phyloP scores from a whole-genome alignment of 2,888 invertebrate genomes.

The Luperina nickerlii region DNA sequence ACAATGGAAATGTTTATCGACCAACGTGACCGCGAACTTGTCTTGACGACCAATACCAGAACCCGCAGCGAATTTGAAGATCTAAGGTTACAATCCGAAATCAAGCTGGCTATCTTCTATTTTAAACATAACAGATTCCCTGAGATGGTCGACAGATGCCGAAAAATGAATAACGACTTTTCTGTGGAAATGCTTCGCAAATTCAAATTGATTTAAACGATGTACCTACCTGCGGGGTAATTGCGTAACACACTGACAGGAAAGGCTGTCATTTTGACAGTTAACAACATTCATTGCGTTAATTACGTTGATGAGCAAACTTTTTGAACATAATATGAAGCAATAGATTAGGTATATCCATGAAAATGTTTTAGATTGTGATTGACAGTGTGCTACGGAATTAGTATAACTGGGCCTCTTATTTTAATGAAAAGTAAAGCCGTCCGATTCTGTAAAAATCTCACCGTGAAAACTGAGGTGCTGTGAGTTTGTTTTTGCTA shows the following conservation, averaged over 20 bases:
- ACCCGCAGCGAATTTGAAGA: background rate
- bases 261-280: background rate
- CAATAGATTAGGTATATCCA: background rate
- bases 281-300: background rate
- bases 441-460: no score
- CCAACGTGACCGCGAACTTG: conserved; percentile 6
- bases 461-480: no score
- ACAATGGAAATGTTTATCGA: background rate
- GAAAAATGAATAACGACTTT: background rate
- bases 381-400: background rate
- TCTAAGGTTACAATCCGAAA: background rate
- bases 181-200: background rate
- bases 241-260: background rate
- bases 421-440: background rate
- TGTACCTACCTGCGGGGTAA: background rate
- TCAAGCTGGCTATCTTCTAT: conserved; percentile 12
- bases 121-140: conserved; percentile 13
- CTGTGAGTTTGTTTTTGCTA: no score
- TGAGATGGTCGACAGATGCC: conserved; percentile 4
- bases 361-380: background rate
- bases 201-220: conserved; percentile 7
- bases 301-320: background rate
- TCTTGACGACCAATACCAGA: background rate
- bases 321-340: background rate
- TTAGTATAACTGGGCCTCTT: background rate